Evolutionary conservation across 2,888 invertebrate genomes (phyloP).

Genomic region (Caradrina kadenii): DNA sequence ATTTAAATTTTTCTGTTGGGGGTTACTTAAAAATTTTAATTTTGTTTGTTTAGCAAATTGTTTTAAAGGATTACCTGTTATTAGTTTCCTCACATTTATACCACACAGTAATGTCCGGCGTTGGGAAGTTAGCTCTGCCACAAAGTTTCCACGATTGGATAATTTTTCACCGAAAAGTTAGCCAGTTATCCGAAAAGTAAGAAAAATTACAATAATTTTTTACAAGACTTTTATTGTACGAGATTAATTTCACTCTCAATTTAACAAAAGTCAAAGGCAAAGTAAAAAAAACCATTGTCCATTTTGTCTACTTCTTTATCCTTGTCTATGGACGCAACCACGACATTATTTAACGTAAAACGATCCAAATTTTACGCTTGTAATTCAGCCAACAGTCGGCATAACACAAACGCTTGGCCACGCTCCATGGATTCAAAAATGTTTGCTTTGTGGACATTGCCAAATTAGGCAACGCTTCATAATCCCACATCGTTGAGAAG

Average conservation of each 20-base stretch:
- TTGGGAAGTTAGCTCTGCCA: not conserved
- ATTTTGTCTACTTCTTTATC: not conserved
- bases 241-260: too few species aligned
- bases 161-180: constrained; percentile 3
- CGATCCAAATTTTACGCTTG: constrained; percentile 37
- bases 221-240: too few species aligned
- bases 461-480: constrained; percentile 54
- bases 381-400: constrained; percentile 31
- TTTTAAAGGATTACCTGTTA: not conserved
- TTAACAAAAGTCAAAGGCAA: too few species aligned
- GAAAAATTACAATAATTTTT: too few species aligned
- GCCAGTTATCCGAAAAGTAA: too few species aligned
- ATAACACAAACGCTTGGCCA: constrained; percentile 51
- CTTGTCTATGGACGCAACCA: not conserved
- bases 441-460: constrained; percentile 46
- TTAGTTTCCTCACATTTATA: not conserved
- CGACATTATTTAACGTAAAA: constrained; percentile 24
- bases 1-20: too few species aligned
- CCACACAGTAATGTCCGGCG: not conserved
- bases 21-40: too few species aligned
- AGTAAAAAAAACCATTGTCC: too few species aligned
- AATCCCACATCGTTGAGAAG: constrained; percentile 29
- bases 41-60: not conserved
- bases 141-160: constrained; percentile 9
- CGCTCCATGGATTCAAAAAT: constrained; percentile 47